Percentiles rank a stretch among this genome's conserved stretches.
These are phyloP conservation scores for Temnopleurus reevesii DNA, from an alignment of 53 echinoderm and acorn worm species.

Conservation along the genomic window DNA sequence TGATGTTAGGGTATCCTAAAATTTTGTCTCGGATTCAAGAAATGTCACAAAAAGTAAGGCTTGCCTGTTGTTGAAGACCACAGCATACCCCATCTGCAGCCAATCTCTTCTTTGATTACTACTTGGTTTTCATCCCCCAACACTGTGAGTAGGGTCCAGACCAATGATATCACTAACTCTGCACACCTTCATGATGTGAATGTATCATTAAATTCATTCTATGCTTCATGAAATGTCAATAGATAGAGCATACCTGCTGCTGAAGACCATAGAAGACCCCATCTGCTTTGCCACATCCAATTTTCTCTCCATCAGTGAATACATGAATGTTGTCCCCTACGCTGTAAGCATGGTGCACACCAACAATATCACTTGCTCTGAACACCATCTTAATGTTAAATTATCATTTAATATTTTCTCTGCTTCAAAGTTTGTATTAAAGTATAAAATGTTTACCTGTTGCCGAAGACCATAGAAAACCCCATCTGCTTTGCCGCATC, in stretches of 20 bases:
- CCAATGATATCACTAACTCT: no score
- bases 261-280: slow-evolving; percentile 82
- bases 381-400: slow-evolving; percentile 79
- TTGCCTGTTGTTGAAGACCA: no score
- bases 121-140: no score
- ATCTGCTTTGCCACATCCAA: slow-evolving; percentile 62
- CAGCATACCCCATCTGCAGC: no score
- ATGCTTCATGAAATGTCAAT: no score
- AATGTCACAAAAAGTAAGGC: no score
- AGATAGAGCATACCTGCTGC: slow-evolving; percentile 63
- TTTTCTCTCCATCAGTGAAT: slow-evolving; percentile 63
- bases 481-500: slow-evolving; percentile 67
- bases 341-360: slow-evolving; percentile 81
- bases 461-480: slow-evolving; percentile 86
- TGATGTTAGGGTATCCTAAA: no score
- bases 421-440: slow-evolving; percentile 75
- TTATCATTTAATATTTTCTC: slow-evolving; percentile 81
- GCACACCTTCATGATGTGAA: no score
- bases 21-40: no score
- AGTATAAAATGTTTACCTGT: slow-evolving; percentile 63
- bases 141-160: no score
- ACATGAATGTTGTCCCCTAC: slow-evolving; percentile 87
- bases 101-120: no score
- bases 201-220: no score
- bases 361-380: slow-evolving; percentile 70